These are phyloP conservation scores for Drosophila limbata DNA, from an alignment of 2,888 invertebrate genomes.

Conservation along the genomic window DNA sequence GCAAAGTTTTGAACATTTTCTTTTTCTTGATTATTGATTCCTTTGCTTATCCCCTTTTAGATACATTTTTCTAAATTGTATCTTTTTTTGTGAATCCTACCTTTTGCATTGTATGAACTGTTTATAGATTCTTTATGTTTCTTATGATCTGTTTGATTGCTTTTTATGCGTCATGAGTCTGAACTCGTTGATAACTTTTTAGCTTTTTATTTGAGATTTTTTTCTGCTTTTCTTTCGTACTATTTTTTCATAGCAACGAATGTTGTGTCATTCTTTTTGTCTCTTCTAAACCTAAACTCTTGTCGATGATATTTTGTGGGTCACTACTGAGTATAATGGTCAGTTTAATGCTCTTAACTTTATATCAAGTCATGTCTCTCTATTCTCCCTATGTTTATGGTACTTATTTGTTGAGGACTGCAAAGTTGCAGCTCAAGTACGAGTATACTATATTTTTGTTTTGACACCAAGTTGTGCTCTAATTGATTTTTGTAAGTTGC, in stretches of 20 bases:
- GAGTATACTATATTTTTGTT: conserved; percentile 12
- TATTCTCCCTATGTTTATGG: neutral
- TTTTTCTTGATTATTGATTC: neutral
- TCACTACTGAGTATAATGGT: neutral
- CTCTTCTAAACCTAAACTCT: neutral
- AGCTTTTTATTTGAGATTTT: neutral
- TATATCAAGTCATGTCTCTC: neutral
- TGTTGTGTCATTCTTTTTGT: neutral
- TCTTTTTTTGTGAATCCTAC: neutral
- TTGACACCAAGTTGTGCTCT: conserved; percentile 26
- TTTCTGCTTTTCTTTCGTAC: neutral
- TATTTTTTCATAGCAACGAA: neutral
- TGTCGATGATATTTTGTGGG: neutral
- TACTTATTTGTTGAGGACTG: neutral
- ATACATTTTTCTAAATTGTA: neutral
- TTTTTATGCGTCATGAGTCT: neutral
- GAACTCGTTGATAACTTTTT: neutral
- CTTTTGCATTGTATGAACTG: neutral
- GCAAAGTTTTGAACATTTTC: neutral
- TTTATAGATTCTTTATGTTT: neutral
- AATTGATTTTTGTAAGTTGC: conserved; percentile 43
- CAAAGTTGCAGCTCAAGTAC: neutral
- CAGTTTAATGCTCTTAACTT: neutral
- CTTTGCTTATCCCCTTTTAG: neutral
- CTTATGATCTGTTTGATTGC: neutral